Conservation (phyloP, 1,140 invertebrate genomes). For the Sesamia nonagrioides region DNA sequence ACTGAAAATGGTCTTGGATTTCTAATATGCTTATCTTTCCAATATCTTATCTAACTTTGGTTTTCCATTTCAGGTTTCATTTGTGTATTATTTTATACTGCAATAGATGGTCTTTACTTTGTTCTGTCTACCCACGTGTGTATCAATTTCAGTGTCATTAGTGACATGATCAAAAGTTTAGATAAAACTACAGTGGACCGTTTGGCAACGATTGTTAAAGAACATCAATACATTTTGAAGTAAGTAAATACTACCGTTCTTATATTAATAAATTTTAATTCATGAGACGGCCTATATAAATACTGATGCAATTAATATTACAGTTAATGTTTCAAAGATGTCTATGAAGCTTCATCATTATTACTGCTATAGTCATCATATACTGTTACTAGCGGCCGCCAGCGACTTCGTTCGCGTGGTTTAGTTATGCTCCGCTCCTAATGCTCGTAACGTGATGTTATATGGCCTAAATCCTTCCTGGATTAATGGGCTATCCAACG, state of each 20-base stretch:
- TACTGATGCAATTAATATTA: no score
- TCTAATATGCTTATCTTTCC: background rate
- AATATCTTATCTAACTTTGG: background rate
- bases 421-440: no score
- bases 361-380: no score
- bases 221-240: conserved; percentile 70
- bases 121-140: conserved; percentile 70
- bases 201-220: conserved; percentile 61
- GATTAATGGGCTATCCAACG: no score
- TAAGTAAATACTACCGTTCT: conserved; percentile 54
- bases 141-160: conserved; percentile 66
- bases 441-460: no score
- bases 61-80: conserved; percentile 62
- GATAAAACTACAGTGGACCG: conserved; percentile 42
- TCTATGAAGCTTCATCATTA: background rate
- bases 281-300: no score
- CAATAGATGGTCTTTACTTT: conserved; percentile 70
- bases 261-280: background rate
- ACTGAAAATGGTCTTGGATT: background rate
- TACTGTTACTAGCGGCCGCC: background rate
- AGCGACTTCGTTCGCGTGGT: no score
- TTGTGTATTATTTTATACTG: conserved; percentile 68
- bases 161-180: conserved; percentile 57
- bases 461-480: no score
- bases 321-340: background rate